Evolutionary conservation across 2,797 vertebrate genomes (phyloP).

Genomic region (Myripristis jacobus): DNA sequence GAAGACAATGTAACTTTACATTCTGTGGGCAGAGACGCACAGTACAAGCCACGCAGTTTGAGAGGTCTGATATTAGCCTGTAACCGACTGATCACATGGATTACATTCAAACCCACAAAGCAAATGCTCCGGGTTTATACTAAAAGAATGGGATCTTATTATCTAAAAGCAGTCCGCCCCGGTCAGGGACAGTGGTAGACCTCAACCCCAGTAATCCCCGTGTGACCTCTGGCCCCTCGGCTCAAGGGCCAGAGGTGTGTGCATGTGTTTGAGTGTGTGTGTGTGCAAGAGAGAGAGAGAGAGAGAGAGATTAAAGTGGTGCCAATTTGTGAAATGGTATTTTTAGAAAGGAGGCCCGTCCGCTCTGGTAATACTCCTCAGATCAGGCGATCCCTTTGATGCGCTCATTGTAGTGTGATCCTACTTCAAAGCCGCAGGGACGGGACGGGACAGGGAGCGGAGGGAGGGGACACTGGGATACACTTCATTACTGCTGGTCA

Average conservation of each 20-base stretch:
- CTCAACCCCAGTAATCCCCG: background rate
- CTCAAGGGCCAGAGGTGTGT: constrained; percentile 30
- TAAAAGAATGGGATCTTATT: background rate
- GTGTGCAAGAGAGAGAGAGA: too few species aligned
- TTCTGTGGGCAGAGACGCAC: constrained; percentile 11
- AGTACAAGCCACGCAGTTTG: background rate
- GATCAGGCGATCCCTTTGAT: constrained; percentile 81
- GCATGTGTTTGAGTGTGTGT: constrained; percentile 24
- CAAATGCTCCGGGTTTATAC: background rate
- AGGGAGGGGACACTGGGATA: constrained; percentile 21
- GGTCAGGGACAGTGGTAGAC: background rate
- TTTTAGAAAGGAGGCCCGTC: constrained; percentile 73
- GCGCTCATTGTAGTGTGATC: constrained; percentile 76
- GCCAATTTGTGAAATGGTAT: constrained; percentile 78
- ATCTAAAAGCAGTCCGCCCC: constrained; percentile 11
- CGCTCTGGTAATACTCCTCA: constrained; percentile 68
- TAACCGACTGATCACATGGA: background rate
- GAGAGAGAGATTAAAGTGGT: constrained; percentile 72
- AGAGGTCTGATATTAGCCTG: constrained; percentile 3
- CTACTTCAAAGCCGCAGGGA: constrained; percentile 78
- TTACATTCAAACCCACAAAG: background rate
- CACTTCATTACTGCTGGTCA: constrained; percentile 55
- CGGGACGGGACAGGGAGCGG: constrained; percentile 23
- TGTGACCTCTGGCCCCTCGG: constrained; percentile 29
- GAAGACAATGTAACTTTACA: constrained; percentile 1